Conservation (phyloP, 2,888 invertebrate species). For the Scrobipalpa atriplicella region DNA sequence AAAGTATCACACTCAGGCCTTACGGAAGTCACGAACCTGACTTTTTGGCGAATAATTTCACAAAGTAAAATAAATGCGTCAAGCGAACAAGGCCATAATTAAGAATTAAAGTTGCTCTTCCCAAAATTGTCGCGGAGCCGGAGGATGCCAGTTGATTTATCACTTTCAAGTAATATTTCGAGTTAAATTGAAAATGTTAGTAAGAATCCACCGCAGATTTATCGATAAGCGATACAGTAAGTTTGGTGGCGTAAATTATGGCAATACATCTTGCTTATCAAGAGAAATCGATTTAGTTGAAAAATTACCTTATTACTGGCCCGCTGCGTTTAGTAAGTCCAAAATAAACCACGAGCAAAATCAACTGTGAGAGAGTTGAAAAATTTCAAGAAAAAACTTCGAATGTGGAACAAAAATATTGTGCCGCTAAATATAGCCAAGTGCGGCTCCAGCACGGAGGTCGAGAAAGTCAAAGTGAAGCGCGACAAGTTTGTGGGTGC, state of each 20-base stretch:
- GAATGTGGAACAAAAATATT: conserved; percentile 6
- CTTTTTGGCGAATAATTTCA: conserved; percentile 57
- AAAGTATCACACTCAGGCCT: neutral
- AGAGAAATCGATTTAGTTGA: conserved; percentile 29
- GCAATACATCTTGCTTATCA: conserved; percentile 39
- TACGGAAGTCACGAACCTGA: conserved; percentile 25
- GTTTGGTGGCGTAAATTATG: conserved; percentile 45
- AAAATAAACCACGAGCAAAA: neutral
- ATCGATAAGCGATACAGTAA: conserved; percentile 54
- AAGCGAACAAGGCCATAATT: conserved; percentile 67
- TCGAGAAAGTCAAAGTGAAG: conserved; percentile 70
- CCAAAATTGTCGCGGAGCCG: conserved; percentile 65
- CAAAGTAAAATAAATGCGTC: conserved; percentile 70
- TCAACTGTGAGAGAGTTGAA: neutral
- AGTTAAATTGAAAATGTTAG: conserved; percentile 66
- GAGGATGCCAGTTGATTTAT: conserved; percentile 66
- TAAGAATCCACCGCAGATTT: conserved; percentile 56
- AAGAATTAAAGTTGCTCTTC: conserved; percentile 73
- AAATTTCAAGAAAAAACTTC: neutral
- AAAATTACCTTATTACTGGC: conserved; percentile 12
- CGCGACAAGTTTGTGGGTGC: conserved; percentile 62
- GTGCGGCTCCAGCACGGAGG: conserved; percentile 50
- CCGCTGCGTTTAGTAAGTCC: neutral
- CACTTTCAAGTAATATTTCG: conserved; percentile 60
- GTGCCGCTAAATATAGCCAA: conserved; percentile 18